phyloP scores from a whole-genome alignment of 2,888 invertebrate species.

The Noctua comes region DNA sequence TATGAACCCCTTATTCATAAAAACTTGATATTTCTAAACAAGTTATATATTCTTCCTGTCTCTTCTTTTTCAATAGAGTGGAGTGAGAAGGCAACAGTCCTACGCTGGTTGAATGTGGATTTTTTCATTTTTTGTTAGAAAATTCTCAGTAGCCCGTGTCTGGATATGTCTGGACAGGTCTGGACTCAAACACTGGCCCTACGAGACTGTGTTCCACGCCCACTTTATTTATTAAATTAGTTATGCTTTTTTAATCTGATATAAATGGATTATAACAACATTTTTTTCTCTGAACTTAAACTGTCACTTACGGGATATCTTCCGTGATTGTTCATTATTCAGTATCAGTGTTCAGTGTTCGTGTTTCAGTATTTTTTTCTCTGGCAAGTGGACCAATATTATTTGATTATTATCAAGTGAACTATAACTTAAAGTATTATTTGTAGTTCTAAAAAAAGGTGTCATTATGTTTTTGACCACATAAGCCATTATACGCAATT shows the following conservation, averaged over 20 bases:
- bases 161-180: background rate
- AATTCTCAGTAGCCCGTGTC: background rate
- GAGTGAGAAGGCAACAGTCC: conserved; percentile 14
- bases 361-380: too few species aligned
- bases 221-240: background rate
- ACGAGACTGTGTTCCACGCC: background rate
- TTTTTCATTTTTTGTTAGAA: conserved; percentile 5
- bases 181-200: background rate
- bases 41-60: background rate
- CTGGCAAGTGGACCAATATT: too few species aligned
- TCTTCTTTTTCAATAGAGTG: conserved; percentile 10
- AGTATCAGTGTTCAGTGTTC: too few species aligned
- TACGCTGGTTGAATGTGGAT: background rate
- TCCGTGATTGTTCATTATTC: too few species aligned
- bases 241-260: background rate
- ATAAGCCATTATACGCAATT: too few species aligned
- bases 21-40: conserved; percentile 34
- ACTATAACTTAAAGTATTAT: too few species aligned
- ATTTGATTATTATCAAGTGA: too few species aligned
- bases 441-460: too few species aligned
- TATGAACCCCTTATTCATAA: background rate
- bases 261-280: too few species aligned
- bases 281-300: too few species aligned
- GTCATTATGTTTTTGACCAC: too few species aligned
- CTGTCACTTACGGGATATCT: too few species aligned